Conservation (phyloP, 2,113 vertebrate species). For the Polypterus bichir region DNA sequence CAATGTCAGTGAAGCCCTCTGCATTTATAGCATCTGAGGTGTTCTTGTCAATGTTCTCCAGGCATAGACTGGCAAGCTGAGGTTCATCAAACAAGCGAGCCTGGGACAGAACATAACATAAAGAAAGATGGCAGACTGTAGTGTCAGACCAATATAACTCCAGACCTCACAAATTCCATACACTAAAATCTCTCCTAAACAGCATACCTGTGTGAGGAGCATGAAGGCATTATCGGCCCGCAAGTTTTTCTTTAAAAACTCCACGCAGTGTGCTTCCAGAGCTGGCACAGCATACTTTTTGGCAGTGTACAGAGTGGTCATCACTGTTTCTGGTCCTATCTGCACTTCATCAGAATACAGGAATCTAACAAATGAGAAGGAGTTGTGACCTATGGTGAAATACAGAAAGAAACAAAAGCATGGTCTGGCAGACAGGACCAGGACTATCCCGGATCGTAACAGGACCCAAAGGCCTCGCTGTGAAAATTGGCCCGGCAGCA, state of each 20-base stretch:
- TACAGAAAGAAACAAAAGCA: slow-evolving; percentile 23
- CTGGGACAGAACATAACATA: slow-evolving; percentile 34
- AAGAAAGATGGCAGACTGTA: too few species aligned
- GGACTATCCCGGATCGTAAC: slow-evolving; percentile 19
- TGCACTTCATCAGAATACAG: slow-evolving; percentile 96
- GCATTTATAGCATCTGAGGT: slow-evolving; percentile 83
- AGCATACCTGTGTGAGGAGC: slow-evolving; percentile 82
- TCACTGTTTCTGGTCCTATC: slow-evolving; percentile 93
- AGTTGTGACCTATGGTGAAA: slow-evolving; percentile 6
- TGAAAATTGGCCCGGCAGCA: neutral
- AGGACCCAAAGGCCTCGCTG: slow-evolving; percentile 5
- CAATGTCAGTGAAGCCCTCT: slow-evolving; percentile 90
- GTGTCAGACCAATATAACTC: neutral
- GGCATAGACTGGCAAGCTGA: slow-evolving; percentile 86
- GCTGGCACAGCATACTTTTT: slow-evolving; percentile 95
- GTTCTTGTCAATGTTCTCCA: slow-evolving; percentile 96
- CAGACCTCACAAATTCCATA: neutral
- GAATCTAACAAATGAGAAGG: slow-evolving; percentile 48
- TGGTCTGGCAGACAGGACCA: slow-evolving; percentile 22
- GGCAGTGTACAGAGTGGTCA: slow-evolving; percentile 92
- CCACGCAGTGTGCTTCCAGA: slow-evolving; percentile 89
- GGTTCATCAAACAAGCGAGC: slow-evolving; percentile 90
- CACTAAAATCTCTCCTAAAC: neutral
- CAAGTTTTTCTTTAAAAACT: slow-evolving; percentile 93
- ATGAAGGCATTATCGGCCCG: slow-evolving; percentile 90